Conservation (phyloP, 2,888 invertebrate species). For the Coenonympha arcania region DNA sequence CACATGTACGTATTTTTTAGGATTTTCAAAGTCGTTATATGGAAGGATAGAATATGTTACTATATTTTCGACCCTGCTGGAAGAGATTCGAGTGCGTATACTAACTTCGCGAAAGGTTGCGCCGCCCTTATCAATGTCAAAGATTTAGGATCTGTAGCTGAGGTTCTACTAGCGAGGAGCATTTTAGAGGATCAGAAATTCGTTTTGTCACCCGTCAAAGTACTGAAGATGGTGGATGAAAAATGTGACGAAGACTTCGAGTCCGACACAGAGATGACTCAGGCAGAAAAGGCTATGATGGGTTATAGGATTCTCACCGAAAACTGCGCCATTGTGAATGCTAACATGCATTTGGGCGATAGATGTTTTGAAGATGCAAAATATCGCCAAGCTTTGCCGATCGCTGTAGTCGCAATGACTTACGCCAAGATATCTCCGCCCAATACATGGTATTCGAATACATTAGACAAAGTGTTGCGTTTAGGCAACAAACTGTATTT, state of each 20-base stretch:
- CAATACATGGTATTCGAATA: slow-evolving; percentile 74
- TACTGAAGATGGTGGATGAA: slow-evolving; percentile 61
- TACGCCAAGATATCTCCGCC: slow-evolving; percentile 79
- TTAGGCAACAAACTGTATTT: slow-evolving; percentile 74
- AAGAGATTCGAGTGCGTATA: slow-evolving; percentile 67
- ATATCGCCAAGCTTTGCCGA: slow-evolving; percentile 76
- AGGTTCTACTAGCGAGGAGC: slow-evolving; percentile 66
- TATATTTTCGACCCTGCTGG: slow-evolving; percentile 79
- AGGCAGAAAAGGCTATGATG: slow-evolving; percentile 67
- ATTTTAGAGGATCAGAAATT: slow-evolving; percentile 67
- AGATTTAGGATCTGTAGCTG: slow-evolving; percentile 63
- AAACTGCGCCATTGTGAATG: slow-evolving; percentile 73
- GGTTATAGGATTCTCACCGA: slow-evolving; percentile 72
- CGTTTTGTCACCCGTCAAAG: slow-evolving; percentile 63
- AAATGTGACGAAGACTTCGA: slow-evolving; percentile 63
- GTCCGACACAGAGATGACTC: slow-evolving; percentile 62
- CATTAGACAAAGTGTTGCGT: slow-evolving; percentile 74
- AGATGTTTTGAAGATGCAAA: slow-evolving; percentile 74
- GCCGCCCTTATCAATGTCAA: slow-evolving; percentile 74
- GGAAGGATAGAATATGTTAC: slow-evolving; percentile 75
- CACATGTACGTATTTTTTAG: slow-evolving; percentile 35
- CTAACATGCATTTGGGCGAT: slow-evolving; percentile 74
- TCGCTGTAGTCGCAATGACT: slow-evolving; percentile 74
- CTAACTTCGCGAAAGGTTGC: slow-evolving; percentile 65
- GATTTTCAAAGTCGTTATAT: slow-evolving; percentile 68